phyloP scores from a whole-genome alignment of 2,113 vertebrate species.

The Barnardius zonarius region DNA sequence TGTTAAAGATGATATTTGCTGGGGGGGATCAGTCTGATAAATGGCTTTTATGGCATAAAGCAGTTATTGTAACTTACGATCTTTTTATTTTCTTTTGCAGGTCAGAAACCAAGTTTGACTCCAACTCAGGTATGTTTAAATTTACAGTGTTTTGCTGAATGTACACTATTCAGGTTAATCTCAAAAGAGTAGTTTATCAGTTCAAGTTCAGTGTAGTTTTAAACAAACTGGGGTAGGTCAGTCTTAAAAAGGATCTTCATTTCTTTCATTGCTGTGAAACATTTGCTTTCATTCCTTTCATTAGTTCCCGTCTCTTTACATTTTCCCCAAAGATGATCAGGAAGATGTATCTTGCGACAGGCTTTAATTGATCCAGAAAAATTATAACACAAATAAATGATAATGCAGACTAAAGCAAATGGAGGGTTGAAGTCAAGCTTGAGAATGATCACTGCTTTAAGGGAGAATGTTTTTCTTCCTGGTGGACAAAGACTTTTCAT shows the following conservation, averaged over 20 bases:
- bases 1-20: neutral
- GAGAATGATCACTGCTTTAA: conserved; percentile 10
- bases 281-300: conserved; percentile 45
- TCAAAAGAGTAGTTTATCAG: conserved; percentile 73
- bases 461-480: conserved; percentile 54
- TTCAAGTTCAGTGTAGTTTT: conserved; percentile 73
- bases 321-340: conserved; percentile 59
- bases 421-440: neutral
- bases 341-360: conserved; percentile 43
- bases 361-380: conserved; percentile 36
- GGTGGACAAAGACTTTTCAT: conserved; percentile 42
- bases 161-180: conserved; percentile 68
- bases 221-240: conserved; percentile 71
- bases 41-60: conserved; percentile 32
- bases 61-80: conserved; percentile 42
- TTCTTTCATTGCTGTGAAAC: conserved; percentile 49
- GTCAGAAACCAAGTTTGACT: conserved; percentile 95
- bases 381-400: conserved; percentile 39
- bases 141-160: conserved; percentile 71
- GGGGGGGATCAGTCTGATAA: neutral
- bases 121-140: conserved; percentile 90
- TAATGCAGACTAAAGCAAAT: conserved; percentile 24
- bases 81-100: conserved; percentile 76
- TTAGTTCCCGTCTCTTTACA: conserved; percentile 23
- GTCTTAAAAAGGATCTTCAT: conserved; percentile 63